Conservation (phyloP, 2,797 vertebrate species). For the Cercopithecus petaurista region DNA sequence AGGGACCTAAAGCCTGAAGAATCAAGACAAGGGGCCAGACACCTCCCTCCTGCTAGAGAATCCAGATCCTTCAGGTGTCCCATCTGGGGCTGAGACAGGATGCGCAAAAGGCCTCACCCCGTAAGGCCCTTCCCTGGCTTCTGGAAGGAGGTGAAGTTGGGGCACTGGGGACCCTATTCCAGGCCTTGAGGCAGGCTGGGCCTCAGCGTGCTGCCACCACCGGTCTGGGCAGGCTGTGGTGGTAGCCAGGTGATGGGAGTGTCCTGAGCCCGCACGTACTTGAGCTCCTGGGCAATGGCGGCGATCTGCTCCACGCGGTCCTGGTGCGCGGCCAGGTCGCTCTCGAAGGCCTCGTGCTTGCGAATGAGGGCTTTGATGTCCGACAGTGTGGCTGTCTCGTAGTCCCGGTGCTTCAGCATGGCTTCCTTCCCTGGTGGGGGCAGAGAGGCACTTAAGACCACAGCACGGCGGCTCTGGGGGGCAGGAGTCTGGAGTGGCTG, state of each 20-base stretch:
- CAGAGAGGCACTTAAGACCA: neutral
- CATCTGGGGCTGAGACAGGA: neutral
- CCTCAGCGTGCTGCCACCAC: fast-evolving
- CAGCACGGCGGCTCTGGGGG: fast-evolving
- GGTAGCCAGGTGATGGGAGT: fast-evolving
- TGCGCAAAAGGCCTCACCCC: neutral
- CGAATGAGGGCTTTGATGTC: constrained; percentile 95
- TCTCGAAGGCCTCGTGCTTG: constrained; percentile 97
- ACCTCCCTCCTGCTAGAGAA: neutral
- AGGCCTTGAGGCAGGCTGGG: neutral
- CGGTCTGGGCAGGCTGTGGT: neutral
- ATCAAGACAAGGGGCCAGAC: neutral
- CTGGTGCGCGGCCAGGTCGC: constrained; percentile 96
- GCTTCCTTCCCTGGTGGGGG: constrained; percentile 90
- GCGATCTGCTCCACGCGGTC: constrained; percentile 98
- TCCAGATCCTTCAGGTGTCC: neutral
- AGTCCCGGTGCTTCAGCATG: constrained; percentile 94
- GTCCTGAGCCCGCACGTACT: constrained; percentile 82
- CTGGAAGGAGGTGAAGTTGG: neutral
- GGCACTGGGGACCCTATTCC: neutral
- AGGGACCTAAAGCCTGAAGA: neutral
- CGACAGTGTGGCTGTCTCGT: constrained; percentile 91
- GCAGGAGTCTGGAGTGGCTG: neutral
- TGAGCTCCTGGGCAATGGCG: constrained; percentile 96
- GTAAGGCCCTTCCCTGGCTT: neutral